Percentiles rank a stretch among this genome's conserved stretches.
phyloP scores from a whole-genome alignment of 2,888 invertebrate species.

The Acronicta aceris region DNA sequence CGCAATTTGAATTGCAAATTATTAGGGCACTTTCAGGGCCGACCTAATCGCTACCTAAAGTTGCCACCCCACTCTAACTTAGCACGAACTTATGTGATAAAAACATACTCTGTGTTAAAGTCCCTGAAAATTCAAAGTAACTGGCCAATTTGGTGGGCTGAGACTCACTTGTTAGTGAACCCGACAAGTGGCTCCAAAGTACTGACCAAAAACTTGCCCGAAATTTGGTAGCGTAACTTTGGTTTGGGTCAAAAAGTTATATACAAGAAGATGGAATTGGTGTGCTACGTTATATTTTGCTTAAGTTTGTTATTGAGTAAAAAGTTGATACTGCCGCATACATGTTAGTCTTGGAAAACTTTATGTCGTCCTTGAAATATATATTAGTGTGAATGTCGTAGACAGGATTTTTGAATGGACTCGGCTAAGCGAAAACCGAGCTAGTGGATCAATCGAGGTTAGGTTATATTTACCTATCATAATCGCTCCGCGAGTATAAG shows the following conservation, averaged over 20 bases:
- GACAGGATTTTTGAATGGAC: no score
- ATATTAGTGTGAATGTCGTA: neutral
- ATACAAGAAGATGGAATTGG: constrained; percentile 49
- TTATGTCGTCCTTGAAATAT: constrained; percentile 2
- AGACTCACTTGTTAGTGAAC: constrained; percentile 44
- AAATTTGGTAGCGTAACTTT: constrained; percentile 40
- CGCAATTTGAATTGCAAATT: constrained; percentile 56
- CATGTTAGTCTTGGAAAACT: constrained; percentile 4
- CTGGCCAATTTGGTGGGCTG: constrained; percentile 47
- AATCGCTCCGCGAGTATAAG: no score
- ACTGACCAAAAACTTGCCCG: constrained; percentile 46
- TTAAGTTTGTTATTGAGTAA: constrained; percentile 35
- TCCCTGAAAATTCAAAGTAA: constrained; percentile 54
- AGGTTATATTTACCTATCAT: no score
- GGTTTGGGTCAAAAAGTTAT: constrained; percentile 50
- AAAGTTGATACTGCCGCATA: constrained; percentile 16
- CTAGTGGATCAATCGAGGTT: no score
- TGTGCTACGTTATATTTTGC: constrained; percentile 49
- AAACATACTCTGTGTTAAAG: constrained; percentile 44
- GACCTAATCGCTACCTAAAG: constrained; percentile 49
- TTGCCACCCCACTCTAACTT: constrained; percentile 48
- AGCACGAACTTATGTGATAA: constrained; percentile 54
- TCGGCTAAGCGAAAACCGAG: no score
- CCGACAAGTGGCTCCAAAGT: constrained; percentile 42
- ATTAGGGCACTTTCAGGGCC: constrained; percentile 32